Evolutionary conservation across 1,140 invertebrate species (phyloP).

Genomic region (Hyposmocoma kahamanoa): DNA sequence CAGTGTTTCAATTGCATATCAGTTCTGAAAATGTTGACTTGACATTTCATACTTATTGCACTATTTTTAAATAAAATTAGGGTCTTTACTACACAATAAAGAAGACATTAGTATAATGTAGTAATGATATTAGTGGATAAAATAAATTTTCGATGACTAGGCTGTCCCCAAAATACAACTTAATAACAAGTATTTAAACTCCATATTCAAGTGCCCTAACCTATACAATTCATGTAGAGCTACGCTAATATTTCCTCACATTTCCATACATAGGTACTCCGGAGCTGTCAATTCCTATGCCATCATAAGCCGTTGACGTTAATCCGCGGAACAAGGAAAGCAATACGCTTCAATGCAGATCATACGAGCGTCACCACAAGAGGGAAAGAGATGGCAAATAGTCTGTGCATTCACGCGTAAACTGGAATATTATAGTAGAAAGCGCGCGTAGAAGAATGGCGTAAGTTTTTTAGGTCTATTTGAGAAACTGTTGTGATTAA

Average conservation of each 20-base stretch:
- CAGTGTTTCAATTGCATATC: too few relatives aligned
- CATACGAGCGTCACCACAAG: slow-evolving; percentile 24
- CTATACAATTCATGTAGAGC: not conserved
- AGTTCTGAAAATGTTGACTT: too few relatives aligned
- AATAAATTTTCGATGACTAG: too few relatives aligned
- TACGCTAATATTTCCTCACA: slow-evolving; percentile 19
- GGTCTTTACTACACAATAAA: too few relatives aligned
- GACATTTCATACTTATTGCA: too few relatives aligned
- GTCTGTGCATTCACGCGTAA: slow-evolving; percentile 64
- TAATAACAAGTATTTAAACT: not conserved
- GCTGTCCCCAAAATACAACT: not conserved
- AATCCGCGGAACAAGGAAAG: slow-evolving; percentile 44
- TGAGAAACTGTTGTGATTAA: too few relatives aligned
- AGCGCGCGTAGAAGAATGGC: slow-evolving; percentile 36
- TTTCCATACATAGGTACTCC: slow-evolving; percentile 31
- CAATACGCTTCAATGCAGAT: slow-evolving; percentile 31
- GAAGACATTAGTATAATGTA: too few relatives aligned
- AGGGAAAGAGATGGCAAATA: slow-evolving; percentile 56
- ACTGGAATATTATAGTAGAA: slow-evolving; percentile 48
- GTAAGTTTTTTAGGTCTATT: slow-evolving; percentile 33
- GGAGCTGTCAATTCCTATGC: slow-evolving; percentile 48
- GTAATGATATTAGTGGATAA: too few relatives aligned
- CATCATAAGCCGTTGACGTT: slow-evolving; percentile 58
- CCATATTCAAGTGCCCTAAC: not conserved
- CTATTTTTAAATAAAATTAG: too few relatives aligned